Percentiles rank a stretch among this genome's conserved stretches.
These are phyloP conservation scores for Macropodus opercularis DNA, from an alignment of 2,797 vertebrate species.

Conservation along the genomic window DNA sequence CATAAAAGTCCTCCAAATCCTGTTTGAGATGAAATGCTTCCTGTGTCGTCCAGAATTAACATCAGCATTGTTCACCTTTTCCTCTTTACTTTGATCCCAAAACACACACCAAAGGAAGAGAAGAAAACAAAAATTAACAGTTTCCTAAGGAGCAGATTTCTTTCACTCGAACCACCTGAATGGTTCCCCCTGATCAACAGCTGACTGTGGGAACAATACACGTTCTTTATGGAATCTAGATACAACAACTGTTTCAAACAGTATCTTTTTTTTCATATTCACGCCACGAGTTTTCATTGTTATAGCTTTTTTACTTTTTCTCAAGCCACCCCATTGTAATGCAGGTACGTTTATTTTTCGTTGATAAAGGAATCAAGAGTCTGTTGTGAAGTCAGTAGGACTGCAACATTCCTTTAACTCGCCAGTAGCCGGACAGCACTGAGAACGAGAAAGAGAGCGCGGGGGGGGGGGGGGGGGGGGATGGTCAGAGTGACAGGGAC, in stretches of 20 bases:
- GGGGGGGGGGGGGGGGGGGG: conserved; percentile 19
- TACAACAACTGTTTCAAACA: conserved; percentile 84
- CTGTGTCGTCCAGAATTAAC: conserved; percentile 71
- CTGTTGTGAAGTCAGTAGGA: conserved; percentile 75
- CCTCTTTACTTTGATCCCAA: conserved; percentile 76
- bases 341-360: conserved; percentile 69
- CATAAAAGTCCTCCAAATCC: conserved; percentile 74
- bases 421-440: conserved; percentile 67
- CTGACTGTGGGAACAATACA: conserved; percentile 72
- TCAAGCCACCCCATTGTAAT: conserved; percentile 70
- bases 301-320: conserved; percentile 74
- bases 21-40: conserved; percentile 79
- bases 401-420: conserved; percentile 76
- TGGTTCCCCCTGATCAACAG: conserved; percentile 73
- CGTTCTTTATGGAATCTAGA: conserved; percentile 81
- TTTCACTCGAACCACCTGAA: conserved; percentile 62
- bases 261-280: conserved; percentile 76
- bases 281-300: conserved; percentile 77
- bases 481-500: conserved; percentile 44
- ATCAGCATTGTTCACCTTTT: conserved; percentile 76
- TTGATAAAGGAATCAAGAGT: conserved; percentile 77
- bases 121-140: conserved; percentile 45
- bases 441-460: conserved; percentile 51
- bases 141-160: conserved; percentile 74
- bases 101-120: conserved; percentile 75